phyloP scores from a whole-genome alignment of 2,888 invertebrate genomes.

The Lasioglossum malachurum region DNA sequence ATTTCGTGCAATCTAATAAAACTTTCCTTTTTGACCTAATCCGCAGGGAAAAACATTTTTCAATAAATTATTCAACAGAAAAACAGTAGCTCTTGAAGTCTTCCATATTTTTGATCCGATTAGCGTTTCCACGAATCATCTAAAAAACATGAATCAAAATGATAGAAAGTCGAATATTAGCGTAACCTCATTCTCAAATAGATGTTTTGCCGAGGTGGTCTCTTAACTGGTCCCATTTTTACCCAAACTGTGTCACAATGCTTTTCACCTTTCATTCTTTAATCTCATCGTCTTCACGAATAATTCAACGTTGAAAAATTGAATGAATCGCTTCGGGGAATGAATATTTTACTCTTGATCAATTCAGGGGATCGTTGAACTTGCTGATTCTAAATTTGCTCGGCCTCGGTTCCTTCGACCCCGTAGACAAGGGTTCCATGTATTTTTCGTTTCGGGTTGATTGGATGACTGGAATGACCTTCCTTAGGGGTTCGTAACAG shows the following conservation, averaged over 20 bases:
- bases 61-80: neutral
- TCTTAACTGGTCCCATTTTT: neutral
- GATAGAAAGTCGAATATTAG: too few relatives aligned
- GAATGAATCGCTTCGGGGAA: too few relatives aligned
- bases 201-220: neutral
- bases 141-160: neutral
- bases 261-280: neutral
- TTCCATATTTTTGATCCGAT: neutral
- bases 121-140: neutral
- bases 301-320: neutral
- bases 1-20: neutral
- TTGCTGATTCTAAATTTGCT: neutral
- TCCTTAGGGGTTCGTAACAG: slow-evolving; percentile 8
- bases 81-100: neutral
- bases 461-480: slow-evolving; percentile 13
- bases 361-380: neutral
- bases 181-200: neutral
- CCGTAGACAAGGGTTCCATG: neutral
- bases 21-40: neutral
- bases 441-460: slow-evolving; percentile 17
- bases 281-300: neutral
- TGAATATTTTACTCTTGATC: neutral
- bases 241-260: neutral
- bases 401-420: neutral
- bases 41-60: neutral